Evolutionary conservation across 2,888 invertebrate species (phyloP).

Genomic region (Coecobrya sp.): DNA sequence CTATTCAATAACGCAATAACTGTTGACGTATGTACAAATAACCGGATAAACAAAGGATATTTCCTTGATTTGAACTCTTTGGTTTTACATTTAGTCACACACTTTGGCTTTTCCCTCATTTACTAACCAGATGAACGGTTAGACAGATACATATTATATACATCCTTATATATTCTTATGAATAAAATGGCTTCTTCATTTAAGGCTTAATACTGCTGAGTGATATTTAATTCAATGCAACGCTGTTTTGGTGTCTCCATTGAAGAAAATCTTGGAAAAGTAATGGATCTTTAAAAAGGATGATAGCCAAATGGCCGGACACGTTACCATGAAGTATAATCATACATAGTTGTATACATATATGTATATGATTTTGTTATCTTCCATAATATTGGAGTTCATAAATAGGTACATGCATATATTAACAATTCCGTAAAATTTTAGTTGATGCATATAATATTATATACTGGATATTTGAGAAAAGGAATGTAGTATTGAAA

Average conservation of each 20-base stretch:
- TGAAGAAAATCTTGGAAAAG: neutral
- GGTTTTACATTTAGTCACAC: neutral
- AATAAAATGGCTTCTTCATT: no score
- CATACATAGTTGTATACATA: neutral
- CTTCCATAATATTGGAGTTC: constrained; percentile 4
- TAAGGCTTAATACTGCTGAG: no score
- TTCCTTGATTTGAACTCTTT: neutral
- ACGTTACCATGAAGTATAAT: neutral
- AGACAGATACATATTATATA: no score
- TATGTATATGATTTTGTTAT: neutral
- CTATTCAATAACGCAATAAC: constrained; percentile 21
- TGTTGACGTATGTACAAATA: constrained; percentile 75
- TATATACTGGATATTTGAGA: neutral
- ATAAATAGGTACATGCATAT: neutral
- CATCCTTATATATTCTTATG: no score
- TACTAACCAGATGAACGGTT: no score
- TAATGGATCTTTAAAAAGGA: constrained; percentile 26
- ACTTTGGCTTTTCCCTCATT: no score
- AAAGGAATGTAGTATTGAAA: neutral
- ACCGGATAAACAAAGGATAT: constrained; percentile 71
- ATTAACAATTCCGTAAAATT: neutral
- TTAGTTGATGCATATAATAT: neutral
- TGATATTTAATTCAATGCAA: no score
- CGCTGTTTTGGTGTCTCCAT: neutral
- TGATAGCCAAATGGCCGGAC: constrained; percentile 21